Conservation (phyloP, 1,140 invertebrate species). For the Vollenhovia emeryi region DNA sequence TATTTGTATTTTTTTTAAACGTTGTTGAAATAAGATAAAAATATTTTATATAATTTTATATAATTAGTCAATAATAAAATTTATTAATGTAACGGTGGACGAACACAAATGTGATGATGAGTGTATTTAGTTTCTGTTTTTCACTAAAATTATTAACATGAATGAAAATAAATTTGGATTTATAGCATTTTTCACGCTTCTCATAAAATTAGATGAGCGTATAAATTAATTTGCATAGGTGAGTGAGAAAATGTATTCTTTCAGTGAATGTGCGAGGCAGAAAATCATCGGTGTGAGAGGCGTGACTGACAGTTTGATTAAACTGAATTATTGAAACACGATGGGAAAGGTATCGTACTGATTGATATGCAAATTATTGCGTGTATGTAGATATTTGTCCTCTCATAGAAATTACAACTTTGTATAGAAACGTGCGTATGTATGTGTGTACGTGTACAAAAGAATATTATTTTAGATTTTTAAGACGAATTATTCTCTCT, state of each 20-base stretch:
- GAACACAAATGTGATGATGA: too few species aligned
- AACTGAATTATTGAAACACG: background rate
- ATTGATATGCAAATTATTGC: slow-evolving; percentile 19
- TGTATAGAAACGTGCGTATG: background rate
- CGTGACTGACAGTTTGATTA: background rate
- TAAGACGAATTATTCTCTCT: background rate
- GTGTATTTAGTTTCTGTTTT: background rate
- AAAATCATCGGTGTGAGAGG: background rate
- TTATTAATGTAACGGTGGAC: background rate
- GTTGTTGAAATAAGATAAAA: background rate
- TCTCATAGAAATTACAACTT: background rate
- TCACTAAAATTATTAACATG: background rate
- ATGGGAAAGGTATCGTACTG: slow-evolving; percentile 23
- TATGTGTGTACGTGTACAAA: background rate
- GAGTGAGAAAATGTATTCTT: slow-evolving; percentile 11
- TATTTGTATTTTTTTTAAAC: background rate
- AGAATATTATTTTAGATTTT: background rate
- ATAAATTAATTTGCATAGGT: background rate
- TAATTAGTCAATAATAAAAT: background rate
- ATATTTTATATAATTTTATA: background rate
- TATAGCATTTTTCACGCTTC: background rate
- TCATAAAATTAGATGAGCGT: background rate
- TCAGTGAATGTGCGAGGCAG: background rate
- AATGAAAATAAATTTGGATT: background rate
- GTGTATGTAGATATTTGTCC: background rate